Evolutionary conservation across 2,797 vertebrate genomes (phyloP).

Genomic region (Molossus molossus): DNA sequence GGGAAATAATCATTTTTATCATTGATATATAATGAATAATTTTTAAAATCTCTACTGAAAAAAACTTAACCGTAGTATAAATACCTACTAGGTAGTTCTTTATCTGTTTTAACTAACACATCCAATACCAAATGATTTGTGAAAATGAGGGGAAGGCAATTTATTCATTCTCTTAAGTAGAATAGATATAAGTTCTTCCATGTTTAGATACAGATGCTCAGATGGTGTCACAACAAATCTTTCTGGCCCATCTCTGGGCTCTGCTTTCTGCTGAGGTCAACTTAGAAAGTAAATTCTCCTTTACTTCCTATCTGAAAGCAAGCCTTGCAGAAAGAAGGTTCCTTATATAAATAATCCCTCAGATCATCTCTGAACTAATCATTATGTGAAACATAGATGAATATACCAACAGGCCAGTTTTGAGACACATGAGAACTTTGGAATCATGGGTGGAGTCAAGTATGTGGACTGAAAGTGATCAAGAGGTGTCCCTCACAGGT

Average conservation of each 20-base stretch:
- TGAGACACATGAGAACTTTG: background rate
- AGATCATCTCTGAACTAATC: background rate
- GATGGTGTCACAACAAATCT: background rate
- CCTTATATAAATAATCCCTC: background rate
- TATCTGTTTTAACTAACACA: background rate
- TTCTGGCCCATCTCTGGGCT: background rate
- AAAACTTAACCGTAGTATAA: slow-evolving; percentile 14
- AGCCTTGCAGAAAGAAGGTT: background rate
- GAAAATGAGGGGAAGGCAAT: background rate
- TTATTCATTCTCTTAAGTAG: background rate
- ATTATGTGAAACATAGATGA: background rate
- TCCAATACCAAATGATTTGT: slow-evolving; percentile 45
- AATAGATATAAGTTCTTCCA: background rate
- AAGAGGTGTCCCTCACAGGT: background rate
- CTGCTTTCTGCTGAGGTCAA: background rate
- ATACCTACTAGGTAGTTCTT: background rate
- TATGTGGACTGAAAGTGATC: background rate
- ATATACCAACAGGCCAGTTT: background rate
- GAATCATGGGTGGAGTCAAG: background rate
- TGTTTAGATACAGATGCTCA: background rate
- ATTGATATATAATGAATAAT: background rate
- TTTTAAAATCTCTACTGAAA: background rate
- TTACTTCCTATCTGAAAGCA: background rate
- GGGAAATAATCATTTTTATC: background rate
- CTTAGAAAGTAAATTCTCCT: background rate